These are phyloP conservation scores for Kuschelorhynchus macadamiae DNA, from an alignment of 2,888 invertebrate genomes.

Conservation along the genomic window DNA sequence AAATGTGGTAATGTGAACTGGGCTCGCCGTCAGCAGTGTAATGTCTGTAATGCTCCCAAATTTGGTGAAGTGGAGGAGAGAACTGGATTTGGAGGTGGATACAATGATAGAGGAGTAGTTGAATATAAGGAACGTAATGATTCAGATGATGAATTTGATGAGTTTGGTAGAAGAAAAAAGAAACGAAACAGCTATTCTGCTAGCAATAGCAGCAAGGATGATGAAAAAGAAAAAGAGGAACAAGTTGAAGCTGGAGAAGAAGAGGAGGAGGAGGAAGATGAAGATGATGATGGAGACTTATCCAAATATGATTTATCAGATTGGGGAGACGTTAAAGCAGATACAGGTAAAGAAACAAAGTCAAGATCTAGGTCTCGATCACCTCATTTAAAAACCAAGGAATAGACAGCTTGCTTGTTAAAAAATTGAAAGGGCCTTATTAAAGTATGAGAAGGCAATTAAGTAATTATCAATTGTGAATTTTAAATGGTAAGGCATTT, in stretches of 20 bases:
- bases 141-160: slow-evolving; percentile 94
- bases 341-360: slow-evolving; percentile 51
- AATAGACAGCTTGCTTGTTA: slow-evolving; percentile 10
- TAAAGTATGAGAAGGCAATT: too few species aligned
- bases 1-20: slow-evolving; percentile 99
- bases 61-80: slow-evolving; percentile 92
- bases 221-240: slow-evolving; percentile 39
- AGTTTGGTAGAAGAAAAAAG: slow-evolving; percentile 71
- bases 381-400: slow-evolving; percentile 21
- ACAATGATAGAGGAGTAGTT: slow-evolving; percentile 95
- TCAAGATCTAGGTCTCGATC: slow-evolving; percentile 57
- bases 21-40: slow-evolving; percentile 96
- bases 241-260: slow-evolving; percentile 33
- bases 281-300: slow-evolving; percentile 72
- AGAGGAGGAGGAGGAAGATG: slow-evolving; percentile 70
- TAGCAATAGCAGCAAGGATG: slow-evolving; percentile 44
- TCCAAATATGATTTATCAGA: slow-evolving; percentile 74
- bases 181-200: slow-evolving; percentile 46
- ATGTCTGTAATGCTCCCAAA: slow-evolving; percentile 99
- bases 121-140: slow-evolving; percentile 93
- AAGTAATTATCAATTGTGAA: too few species aligned
- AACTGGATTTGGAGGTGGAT: slow-evolving; percentile 88
- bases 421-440: too few species aligned
- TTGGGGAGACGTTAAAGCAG: slow-evolving; percentile 68
- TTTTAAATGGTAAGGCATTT: too few species aligned